Evolutionary conservation across 2,888 invertebrate genomes (phyloP).

Genomic region (Yponomeuta malinellus): DNA sequence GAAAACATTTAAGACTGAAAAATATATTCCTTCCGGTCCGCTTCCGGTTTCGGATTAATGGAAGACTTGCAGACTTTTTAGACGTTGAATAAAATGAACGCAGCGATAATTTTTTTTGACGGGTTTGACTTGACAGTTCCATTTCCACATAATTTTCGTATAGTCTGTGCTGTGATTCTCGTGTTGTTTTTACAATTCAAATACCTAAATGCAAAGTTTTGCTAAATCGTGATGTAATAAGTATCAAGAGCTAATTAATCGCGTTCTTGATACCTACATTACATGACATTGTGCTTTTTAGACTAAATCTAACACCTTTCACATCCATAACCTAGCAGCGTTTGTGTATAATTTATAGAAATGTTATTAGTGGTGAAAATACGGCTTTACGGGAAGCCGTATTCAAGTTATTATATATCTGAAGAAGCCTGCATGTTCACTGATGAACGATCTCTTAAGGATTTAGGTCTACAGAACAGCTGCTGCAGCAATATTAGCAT

Average conservation of each 20-base stretch:
- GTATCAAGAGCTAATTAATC: neutral
- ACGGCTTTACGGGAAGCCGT: conserved; percentile 44
- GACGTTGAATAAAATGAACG: neutral
- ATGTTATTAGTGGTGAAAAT: conserved; percentile 54
- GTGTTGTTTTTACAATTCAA: neutral
- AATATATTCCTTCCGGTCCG: too few relatives aligned
- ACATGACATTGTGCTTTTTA: neutral
- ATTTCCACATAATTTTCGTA: neutral
- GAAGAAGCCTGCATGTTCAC: conserved; percentile 42
- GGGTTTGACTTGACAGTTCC: neutral
- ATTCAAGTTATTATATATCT: conserved; percentile 46
- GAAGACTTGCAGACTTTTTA: neutral
- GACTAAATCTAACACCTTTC: conserved; percentile 3
- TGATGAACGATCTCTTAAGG: conserved; percentile 37
- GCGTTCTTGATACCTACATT: neutral
- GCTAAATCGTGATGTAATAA: conserved; percentile 9
- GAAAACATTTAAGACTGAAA: too few relatives aligned
- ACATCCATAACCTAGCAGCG: conserved; percentile 1
- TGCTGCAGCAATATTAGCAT: conserved; percentile 34
- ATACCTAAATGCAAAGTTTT: neutral
- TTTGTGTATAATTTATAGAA: conserved; percentile 9
- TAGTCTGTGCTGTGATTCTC: neutral
- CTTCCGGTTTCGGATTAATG: too few relatives aligned
- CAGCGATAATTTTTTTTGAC: neutral
- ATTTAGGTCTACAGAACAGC: conserved; percentile 41